Evolutionary conservation across 2,113 vertebrate genomes (phyloP).

Genomic region (Triplophysa rosa): DNA sequence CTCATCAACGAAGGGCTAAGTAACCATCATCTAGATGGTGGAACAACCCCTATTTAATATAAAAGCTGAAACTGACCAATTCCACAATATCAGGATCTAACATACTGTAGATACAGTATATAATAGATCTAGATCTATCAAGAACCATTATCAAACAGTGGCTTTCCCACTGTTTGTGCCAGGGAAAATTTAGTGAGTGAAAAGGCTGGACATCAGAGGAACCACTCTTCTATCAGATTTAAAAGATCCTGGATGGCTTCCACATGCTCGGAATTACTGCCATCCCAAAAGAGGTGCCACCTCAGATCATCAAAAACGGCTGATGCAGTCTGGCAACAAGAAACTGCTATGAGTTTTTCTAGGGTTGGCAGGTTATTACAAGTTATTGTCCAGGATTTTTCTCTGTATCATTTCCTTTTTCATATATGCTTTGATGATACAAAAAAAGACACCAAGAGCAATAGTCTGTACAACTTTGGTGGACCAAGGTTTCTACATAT

Average conservation of each 20-base stretch:
- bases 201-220: slow-evolving; percentile 30
- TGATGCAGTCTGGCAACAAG: slow-evolving; percentile 26
- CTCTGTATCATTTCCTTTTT: slow-evolving; percentile 10
- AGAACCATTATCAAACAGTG: neutral
- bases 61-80: neutral
- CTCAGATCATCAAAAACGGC: slow-evolving; percentile 1
- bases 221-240: neutral
- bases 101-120: too few relatives aligned
- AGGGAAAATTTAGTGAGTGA: neutral
- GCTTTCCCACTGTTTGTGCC: neutral
- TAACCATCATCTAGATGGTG: slow-evolving; percentile 1
- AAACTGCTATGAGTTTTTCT: slow-evolving; percentile 14
- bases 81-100: too few relatives aligned
- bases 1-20: neutral
- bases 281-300: slow-evolving; percentile 12
- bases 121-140: too few relatives aligned
- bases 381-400: neutral
- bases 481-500: neutral
- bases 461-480: neutral
- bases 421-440: slow-evolving; percentile 1
- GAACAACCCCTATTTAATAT: neutral
- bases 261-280: slow-evolving; percentile 7
- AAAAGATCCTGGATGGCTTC: slow-evolving; percentile 14
- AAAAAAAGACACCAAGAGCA: neutral
- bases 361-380: slow-evolving; percentile 15